phyloP scores from a whole-genome alignment of 2,888 invertebrate genomes.

The Parthenolecanium corni region DNA sequence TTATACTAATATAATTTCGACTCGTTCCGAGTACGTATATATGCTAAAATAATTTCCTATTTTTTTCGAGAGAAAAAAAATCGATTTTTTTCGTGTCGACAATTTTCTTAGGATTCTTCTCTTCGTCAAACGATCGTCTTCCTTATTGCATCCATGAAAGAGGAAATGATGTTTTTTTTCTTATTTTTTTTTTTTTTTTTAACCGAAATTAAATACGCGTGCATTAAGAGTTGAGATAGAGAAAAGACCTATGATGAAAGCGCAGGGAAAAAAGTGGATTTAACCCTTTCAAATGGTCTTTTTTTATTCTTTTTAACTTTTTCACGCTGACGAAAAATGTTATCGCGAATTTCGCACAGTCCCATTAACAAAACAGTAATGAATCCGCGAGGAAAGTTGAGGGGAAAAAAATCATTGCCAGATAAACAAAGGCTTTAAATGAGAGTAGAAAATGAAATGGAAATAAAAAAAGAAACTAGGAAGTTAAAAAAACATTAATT shows the following conservation, averaged over 20 bases:
- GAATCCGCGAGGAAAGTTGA: slow-evolving; percentile 3
- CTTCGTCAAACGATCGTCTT: too few relatives aligned
- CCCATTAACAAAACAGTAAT: neutral
- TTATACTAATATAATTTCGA: too few relatives aligned
- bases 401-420: slow-evolving; percentile 10
- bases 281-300: slow-evolving; percentile 7
- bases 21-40: too few relatives aligned
- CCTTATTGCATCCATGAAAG: neutral
- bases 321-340: neutral
- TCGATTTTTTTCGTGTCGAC: too few relatives aligned
- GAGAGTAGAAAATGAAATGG: slow-evolving; percentile 3
- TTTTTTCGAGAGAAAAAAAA: too few relatives aligned
- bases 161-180: neutral
- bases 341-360: neutral
- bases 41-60: too few relatives aligned
- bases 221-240: slow-evolving; percentile 19
- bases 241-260: neutral
- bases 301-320: neutral
- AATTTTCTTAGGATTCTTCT: too few relatives aligned
- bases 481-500: slow-evolving; percentile 20
- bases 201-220: neutral
- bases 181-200: neutral
- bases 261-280: too few relatives aligned
- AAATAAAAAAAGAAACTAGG: neutral
- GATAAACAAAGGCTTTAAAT: slow-evolving; percentile 11